Evolutionary conservation across 2,113 vertebrate species (phyloP), one percentile per base, ranked within the genome.

Genomic region (Todiramphus chloris): DNA sequence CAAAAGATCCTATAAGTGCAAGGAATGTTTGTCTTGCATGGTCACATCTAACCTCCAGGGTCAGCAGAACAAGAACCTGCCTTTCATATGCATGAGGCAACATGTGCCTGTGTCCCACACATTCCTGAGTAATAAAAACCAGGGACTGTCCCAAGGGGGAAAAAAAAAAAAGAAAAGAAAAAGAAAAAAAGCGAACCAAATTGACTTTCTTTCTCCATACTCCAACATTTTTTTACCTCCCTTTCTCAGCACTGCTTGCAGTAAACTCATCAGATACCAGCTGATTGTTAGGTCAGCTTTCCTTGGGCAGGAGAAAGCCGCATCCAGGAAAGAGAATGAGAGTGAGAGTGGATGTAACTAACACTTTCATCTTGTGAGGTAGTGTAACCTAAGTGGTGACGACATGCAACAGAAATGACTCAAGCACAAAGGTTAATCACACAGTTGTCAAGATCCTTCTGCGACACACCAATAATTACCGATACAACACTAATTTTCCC

Each of bases 61-160:
- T 79, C 83, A 93, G 69, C 28, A 24, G 84, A 93, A 85, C 53
- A 79, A 68, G 69, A 89, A 64, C 83, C 90, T 43, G 55, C 60
- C 46, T 90, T 97, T 97, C 80, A 94, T 97, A 97, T 94, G 76
- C 94, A 94, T 77, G 82, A 97, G 21, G 50, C 37, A 25, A 79
- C 69, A 83, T 44, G 69, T 97, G 94, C 67, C 6, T 77, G 11
- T 90, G 83, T 95, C 94, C 95, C 78, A 97, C 17, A 11, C 93
- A 97, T 97, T 98, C 96, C 95, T 97, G n/a, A 82, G 88, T 97
- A 98, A 98, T 87, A 92, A 76, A 84, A 96, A 97, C 88, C 97
- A 98, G 94, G 66, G 82, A 80, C 41, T 95, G 76, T 89, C 92
- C 93, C 74, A 70, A 44, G 73, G 78, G 74, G 13, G 15, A 85